Percentiles rank a stretch among this genome's conserved stretches.
Conservation (phyloP, 2,888 invertebrate genomes). For the Epistrophe grossulariae region DNA sequence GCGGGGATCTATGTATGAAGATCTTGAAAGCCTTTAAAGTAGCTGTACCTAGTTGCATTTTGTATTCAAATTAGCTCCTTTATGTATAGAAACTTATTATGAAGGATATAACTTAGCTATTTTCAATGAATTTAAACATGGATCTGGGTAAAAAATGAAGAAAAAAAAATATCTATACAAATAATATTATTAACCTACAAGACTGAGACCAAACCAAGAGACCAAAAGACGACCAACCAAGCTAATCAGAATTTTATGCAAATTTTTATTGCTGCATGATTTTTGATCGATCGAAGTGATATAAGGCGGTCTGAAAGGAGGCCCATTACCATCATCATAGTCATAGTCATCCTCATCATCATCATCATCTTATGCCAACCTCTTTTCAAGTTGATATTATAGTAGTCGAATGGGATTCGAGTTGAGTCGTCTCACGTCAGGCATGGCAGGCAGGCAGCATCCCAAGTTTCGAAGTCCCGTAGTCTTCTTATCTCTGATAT, state of each 20-base stretch:
- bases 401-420: conserved; percentile 2
- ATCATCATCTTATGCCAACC: conserved; percentile 42
- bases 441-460: conserved; percentile 1
- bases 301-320: conserved; percentile 62
- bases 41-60: conserved; percentile 42
- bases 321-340: conserved; percentile 66
- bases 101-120: conserved; percentile 53
- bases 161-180: conserved; percentile 3
- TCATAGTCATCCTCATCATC: conserved; percentile 47
- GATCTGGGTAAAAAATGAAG: background rate
- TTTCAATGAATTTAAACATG: background rate
- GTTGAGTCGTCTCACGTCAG: conserved; percentile 11
- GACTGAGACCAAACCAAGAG: background rate
- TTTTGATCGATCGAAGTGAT: conserved; percentile 74
- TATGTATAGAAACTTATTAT: background rate
- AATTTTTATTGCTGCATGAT: conserved; percentile 76
- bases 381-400: conserved; percentile 30
- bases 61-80: conserved; percentile 73
- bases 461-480: conserved; percentile 20
- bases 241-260: conserved; percentile 72
- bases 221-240: background rate
- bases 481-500: conserved; percentile 35
- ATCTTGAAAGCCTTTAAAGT: conserved; percentile 21
- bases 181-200: conserved; percentile 11
- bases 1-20: conserved; percentile 42